A percentile compares a stretch with the other conserved stretches of the same genome.
Conservation (phyloP, 1,140 invertebrate species). For the Drosophila lacertosa region DNA sequence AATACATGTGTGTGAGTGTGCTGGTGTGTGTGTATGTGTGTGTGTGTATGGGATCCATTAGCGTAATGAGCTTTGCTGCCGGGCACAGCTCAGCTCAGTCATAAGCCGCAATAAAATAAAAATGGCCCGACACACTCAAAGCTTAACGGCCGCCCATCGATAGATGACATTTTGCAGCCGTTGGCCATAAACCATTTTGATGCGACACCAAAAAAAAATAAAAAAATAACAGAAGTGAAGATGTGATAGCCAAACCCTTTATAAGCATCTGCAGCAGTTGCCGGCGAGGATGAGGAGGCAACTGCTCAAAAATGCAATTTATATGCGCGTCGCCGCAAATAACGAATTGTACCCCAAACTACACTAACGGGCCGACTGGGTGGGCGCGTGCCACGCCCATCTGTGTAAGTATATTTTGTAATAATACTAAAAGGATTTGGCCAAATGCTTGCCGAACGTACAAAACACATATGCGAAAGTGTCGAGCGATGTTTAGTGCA, state of each 20-base stretch:
- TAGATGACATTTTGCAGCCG: slow-evolving; percentile 75
- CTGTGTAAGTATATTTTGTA: slow-evolving; percentile 61
- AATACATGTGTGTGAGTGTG: slow-evolving; percentile 14
- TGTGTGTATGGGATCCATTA: slow-evolving; percentile 61
- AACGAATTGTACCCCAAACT: slow-evolving; percentile 79
- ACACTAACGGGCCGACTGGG: slow-evolving; percentile 55
- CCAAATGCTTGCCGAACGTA: slow-evolving; percentile 46
- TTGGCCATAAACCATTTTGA: slow-evolving; percentile 77
- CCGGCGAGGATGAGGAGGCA: not conserved
- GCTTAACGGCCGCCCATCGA: slow-evolving; percentile 73
- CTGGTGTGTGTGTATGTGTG: slow-evolving; percentile 13
- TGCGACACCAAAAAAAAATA: slow-evolving; percentile 33
- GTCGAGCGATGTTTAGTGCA: slow-evolving; percentile 38
- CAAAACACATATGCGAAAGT: slow-evolving; percentile 22
- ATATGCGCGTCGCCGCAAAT: slow-evolving; percentile 67
- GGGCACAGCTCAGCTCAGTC: slow-evolving; percentile 42
- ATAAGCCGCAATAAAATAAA: slow-evolving; percentile 64
- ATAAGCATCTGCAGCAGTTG: slow-evolving; percentile 48
- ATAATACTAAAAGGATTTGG: slow-evolving; percentile 76
- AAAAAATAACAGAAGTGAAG: slow-evolving; percentile 28
- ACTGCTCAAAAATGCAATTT: slow-evolving; percentile 82
- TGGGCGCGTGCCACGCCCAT: slow-evolving; percentile 23
- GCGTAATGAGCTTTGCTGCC: slow-evolving; percentile 71
- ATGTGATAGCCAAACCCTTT: slow-evolving; percentile 22
- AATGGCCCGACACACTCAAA: slow-evolving; percentile 67